Evolutionary conservation across 2,888 invertebrate genomes (phyloP).

Genomic region (Xanthorhoe spadicearia): DNA sequence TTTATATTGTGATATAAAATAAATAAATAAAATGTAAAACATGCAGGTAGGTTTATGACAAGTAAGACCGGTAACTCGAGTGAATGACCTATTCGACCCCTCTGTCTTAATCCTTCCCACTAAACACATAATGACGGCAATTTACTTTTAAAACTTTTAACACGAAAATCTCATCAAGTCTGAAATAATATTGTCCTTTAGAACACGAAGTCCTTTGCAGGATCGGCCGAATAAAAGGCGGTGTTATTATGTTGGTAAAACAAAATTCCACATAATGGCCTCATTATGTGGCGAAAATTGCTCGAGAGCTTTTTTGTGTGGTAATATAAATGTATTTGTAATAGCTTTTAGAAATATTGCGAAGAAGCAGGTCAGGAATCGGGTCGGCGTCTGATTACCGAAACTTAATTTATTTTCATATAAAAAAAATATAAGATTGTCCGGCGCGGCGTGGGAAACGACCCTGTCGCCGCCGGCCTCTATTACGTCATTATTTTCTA

Average conservation of each 20-base stretch:
- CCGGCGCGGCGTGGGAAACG: constrained; percentile 81
- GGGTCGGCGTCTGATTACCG: constrained; percentile 79
- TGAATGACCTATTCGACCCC: constrained; percentile 70
- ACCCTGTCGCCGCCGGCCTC: constrained; percentile 83
- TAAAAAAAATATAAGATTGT: constrained; percentile 76
- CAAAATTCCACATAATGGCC: constrained; percentile 84
- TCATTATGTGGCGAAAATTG: constrained; percentile 85
- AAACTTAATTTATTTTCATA: constrained; percentile 84
- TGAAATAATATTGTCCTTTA: constrained; percentile 82
- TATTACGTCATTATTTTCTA: constrained; percentile 84
- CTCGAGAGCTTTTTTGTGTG: constrained; percentile 82
- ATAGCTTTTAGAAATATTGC: constrained; percentile 85
- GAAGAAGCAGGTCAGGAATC: constrained; percentile 78
- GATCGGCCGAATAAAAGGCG: constrained; percentile 80
- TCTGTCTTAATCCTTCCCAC: constrained; percentile 71
- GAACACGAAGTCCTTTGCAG: constrained; percentile 77
- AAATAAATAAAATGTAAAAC: background rate
- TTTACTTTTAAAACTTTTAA: constrained; percentile 80
- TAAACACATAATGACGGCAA: constrained; percentile 80
- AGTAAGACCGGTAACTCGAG: constrained; percentile 37
- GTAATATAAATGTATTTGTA: constrained; percentile 84
- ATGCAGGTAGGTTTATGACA: constrained; percentile 10
- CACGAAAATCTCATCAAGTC: constrained; percentile 82
- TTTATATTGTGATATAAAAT: background rate
- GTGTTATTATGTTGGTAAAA: constrained; percentile 85